Base-by-base conservation (phyloP, 2,888 invertebrate genomes). In the Diachrysia chrysitis region DNA sequence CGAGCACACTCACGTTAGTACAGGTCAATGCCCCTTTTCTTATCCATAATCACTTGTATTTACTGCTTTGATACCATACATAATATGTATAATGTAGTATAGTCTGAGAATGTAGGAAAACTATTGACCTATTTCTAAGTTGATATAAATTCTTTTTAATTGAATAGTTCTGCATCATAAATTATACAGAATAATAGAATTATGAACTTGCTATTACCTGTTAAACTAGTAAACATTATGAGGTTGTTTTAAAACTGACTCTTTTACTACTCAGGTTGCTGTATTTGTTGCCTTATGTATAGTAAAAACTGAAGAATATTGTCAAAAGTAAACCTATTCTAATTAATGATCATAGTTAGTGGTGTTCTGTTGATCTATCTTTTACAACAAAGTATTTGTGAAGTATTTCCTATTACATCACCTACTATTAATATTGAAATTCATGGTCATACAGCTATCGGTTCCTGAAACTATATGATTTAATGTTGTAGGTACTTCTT, bases 21-120 rank as follows among this genome's bases (percentile, higher is more conserved):
- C 12, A 62, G 75, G 67, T 37, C 66, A 78, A 61, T 62, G 64
- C 61, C 64, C 73, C 60, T 53, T 58, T 57, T 51, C 59, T 69
- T 61, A 63, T 66, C 42, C 76, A 68, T 78, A 78, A 73, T 73
- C 48, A 69, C 61, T 66, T 73, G 21, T 58, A 57, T 76, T 66
- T 60, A 66, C 57, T 66, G 62, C 48, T 46, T 63, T 63, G 19
- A 19, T 32, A 60, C 56, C 16, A 1, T 58, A 61, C 51, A 42
- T 62, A 19, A 3, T 25, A 25, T 25, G 5, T 25, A 25, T 2
- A 3, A 3, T 25, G 5, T 25, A 25, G 25, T 25, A 3, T 5
- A 25, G 25, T 2, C 25, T 25, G 25, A 25, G 25, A 25, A 25
- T 6, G 59, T 35, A 37, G 19, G 32, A 46, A 57, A 17, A 63